Evolutionary conservation across 2,888 invertebrate species (phyloP), one percentile per base, ranked within the genome.

Genomic region (Leucophora obtusa): DNA sequence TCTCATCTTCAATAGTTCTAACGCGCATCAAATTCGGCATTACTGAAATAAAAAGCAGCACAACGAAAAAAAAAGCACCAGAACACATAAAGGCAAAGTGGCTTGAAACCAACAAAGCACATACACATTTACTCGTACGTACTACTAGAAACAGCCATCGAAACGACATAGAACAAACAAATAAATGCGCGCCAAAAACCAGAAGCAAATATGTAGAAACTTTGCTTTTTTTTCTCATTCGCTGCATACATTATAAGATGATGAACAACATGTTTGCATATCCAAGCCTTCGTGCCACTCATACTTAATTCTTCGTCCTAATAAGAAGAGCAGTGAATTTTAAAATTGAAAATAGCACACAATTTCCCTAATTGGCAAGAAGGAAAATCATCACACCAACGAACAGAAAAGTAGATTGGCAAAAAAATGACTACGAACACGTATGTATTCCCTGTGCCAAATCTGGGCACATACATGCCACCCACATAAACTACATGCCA

Each of bases 301-400:
- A 35, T 18, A 21, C 65, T 21, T 56, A 43, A 56, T 17, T 47
- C 14, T 35, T 60, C 69, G 70, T 71, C 77, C 72, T 74, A 82
- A 83, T 82, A 82, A 82, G 82, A 84, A 85, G 83, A 82, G 82
- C 83, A 85, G 82, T 85, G 83, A 85, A 84, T 84, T 85, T 86
- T 66, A 84, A 88, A 88, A 88, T 87, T 89, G 85, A 83, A 88
- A 89, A 89, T 89, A 86, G 88, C 87, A 88, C 88, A 89, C 88
- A 88, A 89, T 89, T 89, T 88, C 85, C 86, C 89, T 89, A 89
- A 89, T 89, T 89, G 89, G 84, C 79, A 75, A 72, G 81, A 65
- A 80, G 71, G 77, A 74, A 62, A 66, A 68, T 65, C 66, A 72
- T 17, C 63, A 74, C 53, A 54, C 54, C 54, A 65, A 8, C 17